Evolutionary conservation across 2,797 vertebrate genomes (phyloP).

Genomic region (Corythornis leucogaster): DNA sequence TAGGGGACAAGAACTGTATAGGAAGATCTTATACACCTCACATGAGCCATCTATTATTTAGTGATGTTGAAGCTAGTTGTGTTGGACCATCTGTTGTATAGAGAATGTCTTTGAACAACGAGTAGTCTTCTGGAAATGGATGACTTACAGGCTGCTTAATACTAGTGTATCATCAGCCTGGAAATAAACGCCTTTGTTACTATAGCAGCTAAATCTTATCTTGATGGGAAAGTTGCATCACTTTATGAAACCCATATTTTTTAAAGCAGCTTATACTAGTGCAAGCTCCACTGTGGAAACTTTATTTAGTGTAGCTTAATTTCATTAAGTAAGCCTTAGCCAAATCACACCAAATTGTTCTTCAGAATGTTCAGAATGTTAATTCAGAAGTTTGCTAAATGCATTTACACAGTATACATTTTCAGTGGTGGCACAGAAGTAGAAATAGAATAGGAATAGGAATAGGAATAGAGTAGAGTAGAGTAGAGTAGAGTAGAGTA

Average conservation of each 20-base stretch:
- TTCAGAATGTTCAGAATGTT: neutral
- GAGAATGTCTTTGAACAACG: neutral
- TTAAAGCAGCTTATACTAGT: neutral
- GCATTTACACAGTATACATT: neutral
- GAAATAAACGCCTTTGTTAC: slow-evolving; percentile 3
- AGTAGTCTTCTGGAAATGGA: neutral
- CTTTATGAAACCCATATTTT: neutral
- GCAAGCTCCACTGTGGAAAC: neutral
- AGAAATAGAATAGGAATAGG: neutral
- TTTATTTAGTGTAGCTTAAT: neutral
- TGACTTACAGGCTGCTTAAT: neutral
- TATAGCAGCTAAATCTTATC: neutral
- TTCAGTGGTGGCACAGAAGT: neutral
- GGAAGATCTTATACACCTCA: neutral
- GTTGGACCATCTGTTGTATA: neutral
- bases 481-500: neutral
- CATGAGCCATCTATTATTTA: neutral
- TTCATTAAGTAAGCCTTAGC: neutral
- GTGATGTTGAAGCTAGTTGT: neutral
- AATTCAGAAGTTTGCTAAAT: neutral
- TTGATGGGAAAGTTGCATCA: neutral
- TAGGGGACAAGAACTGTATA: neutral
- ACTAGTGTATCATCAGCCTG: neutral
- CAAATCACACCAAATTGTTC: neutral
- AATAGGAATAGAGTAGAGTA: neutral